Evolutionary conservation across 2,888 invertebrate genomes (phyloP), one percentile per base, ranked within the genome.

Genomic region (Pinctada fucata): DNA sequence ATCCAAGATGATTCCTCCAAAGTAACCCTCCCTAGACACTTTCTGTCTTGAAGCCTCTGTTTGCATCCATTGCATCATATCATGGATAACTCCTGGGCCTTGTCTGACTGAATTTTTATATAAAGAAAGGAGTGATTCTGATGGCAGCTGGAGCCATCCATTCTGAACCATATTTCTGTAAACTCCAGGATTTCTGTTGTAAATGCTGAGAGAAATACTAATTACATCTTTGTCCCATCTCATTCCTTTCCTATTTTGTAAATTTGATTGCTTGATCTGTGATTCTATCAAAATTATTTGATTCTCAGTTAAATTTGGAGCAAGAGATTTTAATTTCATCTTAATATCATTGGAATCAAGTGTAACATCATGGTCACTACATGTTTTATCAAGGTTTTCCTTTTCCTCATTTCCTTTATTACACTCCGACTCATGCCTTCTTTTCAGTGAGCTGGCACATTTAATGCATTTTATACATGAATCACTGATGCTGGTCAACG

Each of bases 51-150:
- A 67, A 10, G 78, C 77, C 47, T 73, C 66, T 48, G 74, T 71
- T 8, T 47, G n/a, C 80, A 80, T 80, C 78, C 75, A 80, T 5
- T 31, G n/a, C 65, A 77, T 63, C 51, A 77, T 74, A n/a, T 80
- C 74, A 49, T 10, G 58, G 10, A 72, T 48, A 6, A 77, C 66
- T 45, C 80, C 80, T 65, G 74, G 51, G 45, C 47, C 64, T 63
- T 78, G 71, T 8, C 49, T 77, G 10, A 74, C 77, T 47, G 64
- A n/a, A 70, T 80, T 77, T 52, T 80, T 80, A 52, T 74, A 78
- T 8, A 68, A n/a, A 10, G 58, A 48, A 31, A 80, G 47, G 3
- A 58, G 16, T 45, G 52, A 8, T 49, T 78, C 80, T 31, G 77
- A 80, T 65, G 75, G 71, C 13, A 79, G 48, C 31, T 50, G 52